Base-by-base conservation (phyloP, 1,140 invertebrate genomes). In the Drosophila nigromelanica region DNA sequence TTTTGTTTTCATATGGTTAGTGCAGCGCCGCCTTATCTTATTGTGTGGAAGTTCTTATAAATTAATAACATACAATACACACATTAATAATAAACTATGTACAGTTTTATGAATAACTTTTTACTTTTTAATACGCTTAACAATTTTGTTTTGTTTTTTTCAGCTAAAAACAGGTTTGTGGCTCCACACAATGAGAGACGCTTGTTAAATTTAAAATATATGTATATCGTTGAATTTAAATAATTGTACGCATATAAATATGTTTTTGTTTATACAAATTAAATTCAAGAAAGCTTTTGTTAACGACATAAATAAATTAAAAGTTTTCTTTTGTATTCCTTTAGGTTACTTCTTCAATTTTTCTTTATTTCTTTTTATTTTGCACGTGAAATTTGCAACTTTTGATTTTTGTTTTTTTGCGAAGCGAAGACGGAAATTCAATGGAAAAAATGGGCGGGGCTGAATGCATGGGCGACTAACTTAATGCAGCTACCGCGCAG, bases 221-320 rank as follows among this genome's bases (percentile, higher is more conserved):
- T 56, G 43, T 27, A 3, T 54, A n/a, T 45, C 45, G 51, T 71
- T 59, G 50, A 63, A 50, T 68, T 50, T 62, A 58, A 62, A 62
- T 62, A 73, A 55, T 42, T 67, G 12, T 68, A 69, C 64, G 66
- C 54, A 64, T 63, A 55, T 66, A 67, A 72, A 66, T 76, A 60
- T n/a, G 54, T 51, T 62, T 78, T 30, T 48, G 33, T 73, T 78
- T 77, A 47, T 73, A 79, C 76, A 89, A 89, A 89, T 89, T 83
- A 89, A 89, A 89, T 89, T 75, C 63, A 83, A 83, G 70, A 89
- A 89, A 89, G 83, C 83, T 89, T 87, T 79, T 74, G 69, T 83
- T 89, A 86, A 80, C 73, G 73, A 68, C 76, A 77, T 76, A 89
- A 81, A 89, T 70, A 73, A 89, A 89, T 76, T 68, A 73, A 64